Conservation (phyloP, 92 coral and sea anemone genomes). For the Isaurus tuberculatus region DNA sequence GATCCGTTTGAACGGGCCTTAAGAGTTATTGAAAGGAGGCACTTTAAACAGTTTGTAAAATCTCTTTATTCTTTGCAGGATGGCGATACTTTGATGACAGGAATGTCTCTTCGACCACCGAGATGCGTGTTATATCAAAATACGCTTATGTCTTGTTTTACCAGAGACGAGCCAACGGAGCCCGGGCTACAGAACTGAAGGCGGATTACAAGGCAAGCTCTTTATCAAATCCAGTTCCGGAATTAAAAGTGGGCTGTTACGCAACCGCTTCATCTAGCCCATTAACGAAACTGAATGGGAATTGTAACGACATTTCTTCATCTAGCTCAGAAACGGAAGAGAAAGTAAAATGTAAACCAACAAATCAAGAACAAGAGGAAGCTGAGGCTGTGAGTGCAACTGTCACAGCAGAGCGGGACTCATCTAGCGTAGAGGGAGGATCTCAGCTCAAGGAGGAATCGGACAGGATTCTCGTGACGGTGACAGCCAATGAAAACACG, state of each 20-base stretch:
- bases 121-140: slow-evolving; percentile 77
- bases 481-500: background rate
- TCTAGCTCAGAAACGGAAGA: background rate
- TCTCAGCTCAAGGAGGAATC: slow-evolving; percentile 10
- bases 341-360: background rate
- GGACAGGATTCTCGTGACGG: background rate
- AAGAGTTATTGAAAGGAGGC: too few relatives aligned
- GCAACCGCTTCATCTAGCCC: slow-evolving; percentile 13
- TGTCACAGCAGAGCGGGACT: background rate
- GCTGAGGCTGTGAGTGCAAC: background rate
- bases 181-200: slow-evolving; percentile 8
- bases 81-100: slow-evolving; percentile 96
- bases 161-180: slow-evolving; percentile 66
- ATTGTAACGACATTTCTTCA: background rate
- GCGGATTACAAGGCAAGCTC: background rate
- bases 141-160: slow-evolving; percentile 95
- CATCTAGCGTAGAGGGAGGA: background rate
- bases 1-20: too few relatives aligned
- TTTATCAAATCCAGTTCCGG: slow-evolving; percentile 1
- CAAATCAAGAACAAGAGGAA: slow-evolving; percentile 20
- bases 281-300: background rate
- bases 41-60: too few relatives aligned
- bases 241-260: background rate
- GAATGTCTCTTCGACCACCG: slow-evolving; percentile 70
- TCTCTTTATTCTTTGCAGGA: slow-evolving; percentile 48